Conservation (phyloP, 2,113 vertebrate species). For the Megaceryle maxima region DNA sequence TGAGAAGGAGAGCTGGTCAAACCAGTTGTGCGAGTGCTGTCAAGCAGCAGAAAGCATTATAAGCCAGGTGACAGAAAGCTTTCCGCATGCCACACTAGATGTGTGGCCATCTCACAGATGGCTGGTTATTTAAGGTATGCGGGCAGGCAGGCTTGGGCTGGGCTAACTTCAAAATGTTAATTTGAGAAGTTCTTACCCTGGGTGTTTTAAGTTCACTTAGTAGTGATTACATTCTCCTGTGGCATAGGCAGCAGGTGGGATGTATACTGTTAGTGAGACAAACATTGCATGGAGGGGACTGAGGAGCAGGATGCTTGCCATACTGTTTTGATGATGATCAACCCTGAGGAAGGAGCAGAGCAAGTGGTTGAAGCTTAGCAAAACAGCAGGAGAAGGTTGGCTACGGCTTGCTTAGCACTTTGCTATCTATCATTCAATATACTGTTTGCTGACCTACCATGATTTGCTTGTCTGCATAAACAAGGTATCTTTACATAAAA, state of each 20-base stretch:
- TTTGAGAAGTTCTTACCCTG: background rate
- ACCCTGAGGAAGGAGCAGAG: background rate
- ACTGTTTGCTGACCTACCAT: background rate
- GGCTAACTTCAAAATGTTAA: background rate
- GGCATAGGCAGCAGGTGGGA: background rate
- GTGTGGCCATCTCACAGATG: background rate
- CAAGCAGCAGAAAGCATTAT: background rate
- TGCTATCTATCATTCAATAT: rapidly evolving
- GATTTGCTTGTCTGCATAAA: background rate
- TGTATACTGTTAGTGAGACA: rapidly evolving
- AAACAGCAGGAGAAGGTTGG: background rate
- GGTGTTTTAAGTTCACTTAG: background rate
- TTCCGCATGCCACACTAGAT: rapidly evolving
- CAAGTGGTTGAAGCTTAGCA: background rate
- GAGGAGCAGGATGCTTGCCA: background rate
- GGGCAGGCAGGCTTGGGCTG: background rate
- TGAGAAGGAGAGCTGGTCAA: background rate
- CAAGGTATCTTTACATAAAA: background rate
- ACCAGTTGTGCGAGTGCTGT: background rate
- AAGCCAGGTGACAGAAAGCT: background rate
- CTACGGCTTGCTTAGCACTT: background rate
- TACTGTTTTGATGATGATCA: rapidly evolving
- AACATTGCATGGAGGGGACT: rapidly evolving
- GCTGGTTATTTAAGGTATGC: background rate
- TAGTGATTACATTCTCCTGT: background rate